A percentile compares a stretch with the other conserved stretches of the same genome.
phyloP scores from a whole-genome alignment of 2,888 invertebrate species.

The Dasypolia templi region DNA sequence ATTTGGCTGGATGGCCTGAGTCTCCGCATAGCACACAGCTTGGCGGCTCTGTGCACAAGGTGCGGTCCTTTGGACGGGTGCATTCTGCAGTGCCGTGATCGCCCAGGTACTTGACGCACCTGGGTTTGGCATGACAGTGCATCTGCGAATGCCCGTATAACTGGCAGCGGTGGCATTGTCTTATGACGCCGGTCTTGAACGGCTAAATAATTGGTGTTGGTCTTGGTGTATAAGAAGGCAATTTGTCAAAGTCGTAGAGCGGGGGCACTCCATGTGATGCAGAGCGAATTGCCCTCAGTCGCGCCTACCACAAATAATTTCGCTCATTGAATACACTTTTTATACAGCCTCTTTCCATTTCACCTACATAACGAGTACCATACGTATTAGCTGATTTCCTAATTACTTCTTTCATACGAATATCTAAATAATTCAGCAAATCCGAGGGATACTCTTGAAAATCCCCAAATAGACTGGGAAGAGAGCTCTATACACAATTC shows the following conservation, averaged over 20 bases:
- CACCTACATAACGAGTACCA: conserved; percentile 61
- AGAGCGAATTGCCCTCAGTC: conserved; percentile 40
- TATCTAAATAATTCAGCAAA: conserved; percentile 51
- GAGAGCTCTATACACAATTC: conserved; percentile 20
- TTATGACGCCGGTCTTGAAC: too few species aligned
- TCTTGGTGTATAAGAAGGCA: conserved; percentile 66
- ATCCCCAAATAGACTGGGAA: conserved; percentile 18
- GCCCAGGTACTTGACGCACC: too few species aligned
- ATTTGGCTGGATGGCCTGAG: too few species aligned
- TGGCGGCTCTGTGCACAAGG: too few species aligned
- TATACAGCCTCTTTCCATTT: conserved; percentile 44
- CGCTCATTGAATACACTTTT: conserved; percentile 56
- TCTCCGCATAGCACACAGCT: too few species aligned
- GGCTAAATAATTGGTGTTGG: too few species aligned
- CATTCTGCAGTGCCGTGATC: too few species aligned
- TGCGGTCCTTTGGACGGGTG: too few species aligned
- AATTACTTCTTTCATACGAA: conserved; percentile 50
- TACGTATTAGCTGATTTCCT: conserved; percentile 58
- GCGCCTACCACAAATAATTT: conserved; percentile 44
- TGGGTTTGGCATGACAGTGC: too few species aligned
- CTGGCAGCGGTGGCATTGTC: too few species aligned
- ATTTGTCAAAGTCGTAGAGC: conserved; percentile 78
- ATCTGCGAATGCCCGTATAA: too few species aligned
- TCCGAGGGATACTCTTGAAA: conserved; percentile 30
- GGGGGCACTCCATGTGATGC: conserved; percentile 56